Conservation (phyloP, 2,888 invertebrate genomes). For the Acronicta alni region DNA sequence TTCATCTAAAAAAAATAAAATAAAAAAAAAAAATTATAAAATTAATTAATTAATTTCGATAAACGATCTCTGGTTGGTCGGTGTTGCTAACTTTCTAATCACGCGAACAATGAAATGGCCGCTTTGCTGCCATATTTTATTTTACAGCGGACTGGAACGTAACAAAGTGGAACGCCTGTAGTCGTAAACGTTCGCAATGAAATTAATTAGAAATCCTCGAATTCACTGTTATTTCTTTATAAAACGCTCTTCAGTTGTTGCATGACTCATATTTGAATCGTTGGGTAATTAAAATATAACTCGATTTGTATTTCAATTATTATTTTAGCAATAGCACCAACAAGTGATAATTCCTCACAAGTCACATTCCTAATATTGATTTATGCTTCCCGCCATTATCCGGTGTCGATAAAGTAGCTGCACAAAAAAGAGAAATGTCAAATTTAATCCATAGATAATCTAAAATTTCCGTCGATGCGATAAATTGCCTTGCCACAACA, state of each 20-base stretch:
- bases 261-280: constrained; percentile 22
- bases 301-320: constrained; percentile 9
- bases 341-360: too few relatives aligned
- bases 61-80: constrained; percentile 52
- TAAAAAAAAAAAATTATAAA: constrained; percentile 6
- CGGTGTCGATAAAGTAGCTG: too few relatives aligned
- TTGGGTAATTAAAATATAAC: constrained; percentile 17
- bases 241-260: constrained; percentile 27
- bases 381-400: neutral
- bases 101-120: constrained; percentile 62
- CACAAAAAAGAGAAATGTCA: constrained; percentile 6
- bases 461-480: neutral
- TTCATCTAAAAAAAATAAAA: constrained; percentile 6
- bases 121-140: constrained; percentile 49
- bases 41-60: constrained; percentile 48
- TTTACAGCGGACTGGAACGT: constrained; percentile 37
- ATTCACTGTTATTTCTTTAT: constrained; percentile 44
- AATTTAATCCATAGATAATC: constrained; percentile 8
- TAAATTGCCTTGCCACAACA: neutral
- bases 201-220: constrained; percentile 54
- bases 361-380: neutral
- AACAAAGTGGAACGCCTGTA: constrained; percentile 50
- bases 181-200: constrained; percentile 48
- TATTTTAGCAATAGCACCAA: neutral
- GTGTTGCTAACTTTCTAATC: constrained; percentile 62